These are phyloP conservation scores for Gastracanthus pulcherrimus DNA, from an alignment of 2,888 invertebrate species.

Conservation along the genomic window DNA sequence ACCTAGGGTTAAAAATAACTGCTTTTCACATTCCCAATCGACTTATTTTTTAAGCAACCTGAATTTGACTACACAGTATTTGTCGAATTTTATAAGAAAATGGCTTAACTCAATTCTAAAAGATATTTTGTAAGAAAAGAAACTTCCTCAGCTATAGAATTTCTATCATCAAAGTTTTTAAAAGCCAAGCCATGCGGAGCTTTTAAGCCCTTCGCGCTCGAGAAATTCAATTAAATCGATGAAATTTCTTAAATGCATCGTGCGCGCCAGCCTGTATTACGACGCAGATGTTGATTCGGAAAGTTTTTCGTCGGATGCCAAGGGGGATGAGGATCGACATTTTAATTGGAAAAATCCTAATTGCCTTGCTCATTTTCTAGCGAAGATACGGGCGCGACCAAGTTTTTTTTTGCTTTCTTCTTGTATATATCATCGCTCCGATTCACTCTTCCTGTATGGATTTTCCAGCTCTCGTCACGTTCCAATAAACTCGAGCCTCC, in stretches of 20 bases:
- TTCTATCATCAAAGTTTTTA: constrained; percentile 46
- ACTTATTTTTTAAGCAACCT: no score
- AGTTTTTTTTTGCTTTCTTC: not conserved
- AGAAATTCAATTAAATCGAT: constrained; percentile 52
- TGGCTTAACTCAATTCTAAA: no score
- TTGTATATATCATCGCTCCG: not conserved
- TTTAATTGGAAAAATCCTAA: constrained; percentile 55
- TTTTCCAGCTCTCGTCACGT: constrained; percentile 28
- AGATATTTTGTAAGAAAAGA: not conserved
- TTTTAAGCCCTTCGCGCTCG: constrained; percentile 18
- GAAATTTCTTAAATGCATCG: constrained; percentile 50
- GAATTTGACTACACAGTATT: no score
- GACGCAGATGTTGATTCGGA: constrained; percentile 39
- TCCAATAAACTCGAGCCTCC: constrained; percentile 1
- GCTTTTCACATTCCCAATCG: no score
- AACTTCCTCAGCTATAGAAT: not conserved
- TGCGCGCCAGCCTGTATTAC: constrained; percentile 2
- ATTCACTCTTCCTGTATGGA: constrained; percentile 32
- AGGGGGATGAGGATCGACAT: constrained; percentile 22
- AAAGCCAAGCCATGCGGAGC: constrained; percentile 37
- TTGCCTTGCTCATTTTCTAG: constrained; percentile 19
- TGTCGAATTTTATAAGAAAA: not conserved
- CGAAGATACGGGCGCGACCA: not conserved
- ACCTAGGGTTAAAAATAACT: no score
- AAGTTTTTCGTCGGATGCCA: constrained; percentile 36